Percentiles rank a stretch among this genome's conserved stretches.
Evolutionary conservation across 2,797 vertebrate species (phyloP).

Genomic region (Sphenodon punctatus): DNA sequence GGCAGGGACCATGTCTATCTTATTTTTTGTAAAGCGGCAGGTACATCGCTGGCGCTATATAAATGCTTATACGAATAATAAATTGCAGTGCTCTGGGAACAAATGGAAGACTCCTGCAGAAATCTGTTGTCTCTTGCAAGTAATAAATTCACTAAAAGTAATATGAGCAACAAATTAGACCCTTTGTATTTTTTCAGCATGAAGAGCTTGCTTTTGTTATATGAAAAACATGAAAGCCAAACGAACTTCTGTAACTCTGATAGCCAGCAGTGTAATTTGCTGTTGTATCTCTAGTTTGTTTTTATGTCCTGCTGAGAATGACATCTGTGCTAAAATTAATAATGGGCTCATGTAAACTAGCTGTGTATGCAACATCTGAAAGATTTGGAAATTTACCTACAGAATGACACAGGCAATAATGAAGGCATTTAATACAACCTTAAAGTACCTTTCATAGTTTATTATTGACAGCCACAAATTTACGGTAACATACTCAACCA

Average conservation of each 20-base stretch:
- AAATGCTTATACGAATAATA: no score
- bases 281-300: conserved; percentile 74
- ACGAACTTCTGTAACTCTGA: conserved; percentile 69
- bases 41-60: no score
- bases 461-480: conserved; percentile 13
- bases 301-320: conserved; percentile 79
- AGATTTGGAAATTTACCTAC: conserved; percentile 31
- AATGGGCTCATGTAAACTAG: conserved; percentile 76
- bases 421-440: conserved; percentile 52
- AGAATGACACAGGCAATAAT: conserved; percentile 52
- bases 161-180: conserved; percentile 57
- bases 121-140: conserved; percentile 27
- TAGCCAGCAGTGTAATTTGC: conserved; percentile 77
- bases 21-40: no score
- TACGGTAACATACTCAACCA: no score
- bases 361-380: conserved; percentile 61
- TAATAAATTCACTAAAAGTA: conserved; percentile 11
- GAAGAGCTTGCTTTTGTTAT: conserved; percentile 69
- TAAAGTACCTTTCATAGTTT: conserved; percentile 50
- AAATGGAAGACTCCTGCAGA: background rate
- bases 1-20: no score
- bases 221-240: conserved; percentile 55
- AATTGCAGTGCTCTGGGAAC: background rate
- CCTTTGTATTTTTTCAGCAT: conserved; percentile 59
- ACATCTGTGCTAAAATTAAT: conserved; percentile 82